Percentiles rank a stretch among this genome's conserved stretches.
These are phyloP conservation scores for Drosophila emarginata DNA, from an alignment of 2,888 invertebrate species.

Conservation along the genomic window DNA sequence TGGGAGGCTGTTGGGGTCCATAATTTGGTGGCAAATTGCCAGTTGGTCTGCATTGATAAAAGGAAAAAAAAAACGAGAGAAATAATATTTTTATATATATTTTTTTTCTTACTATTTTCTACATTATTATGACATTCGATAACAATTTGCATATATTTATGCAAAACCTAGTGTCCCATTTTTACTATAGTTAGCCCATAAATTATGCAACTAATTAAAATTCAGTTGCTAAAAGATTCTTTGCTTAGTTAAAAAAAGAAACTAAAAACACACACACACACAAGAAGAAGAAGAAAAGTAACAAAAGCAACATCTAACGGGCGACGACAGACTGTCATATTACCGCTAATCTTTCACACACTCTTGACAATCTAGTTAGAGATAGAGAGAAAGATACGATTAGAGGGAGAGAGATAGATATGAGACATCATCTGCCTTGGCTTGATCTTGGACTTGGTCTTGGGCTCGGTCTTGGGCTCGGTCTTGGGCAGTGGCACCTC, in stretches of 20 bases:
- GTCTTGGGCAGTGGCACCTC: slow-evolving; percentile 40
- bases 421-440: not conserved
- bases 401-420: not conserved
- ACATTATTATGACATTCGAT: not conserved
- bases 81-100: not conserved
- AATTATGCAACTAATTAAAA: slow-evolving; percentile 61
- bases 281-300: slow-evolving; percentile 17
- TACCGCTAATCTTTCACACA: slow-evolving; percentile 69
- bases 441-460: slow-evolving; percentile 19
- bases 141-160: not conserved
- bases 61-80: not conserved
- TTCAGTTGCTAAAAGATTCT: not conserved
- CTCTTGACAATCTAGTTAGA: slow-evolving; percentile 39
- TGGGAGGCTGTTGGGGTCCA: slow-evolving; percentile 64
- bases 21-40: slow-evolving; percentile 82
- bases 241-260: slow-evolving; percentile 8
- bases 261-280: not conserved
- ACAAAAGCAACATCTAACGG: slow-evolving; percentile 65
- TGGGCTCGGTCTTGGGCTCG: slow-evolving; percentile 13
- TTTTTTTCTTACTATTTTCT: not conserved
- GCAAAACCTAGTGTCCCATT: slow-evolving; percentile 42
- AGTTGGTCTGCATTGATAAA: slow-evolving; percentile 81
- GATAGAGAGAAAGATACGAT: not conserved
- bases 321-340: slow-evolving; percentile 39
- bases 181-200: slow-evolving; percentile 10